A percentile compares a stretch with the other conserved stretches of the same genome.
Conservation (phyloP, 2,888 invertebrate genomes). For the Cotesia congregata region DNA sequence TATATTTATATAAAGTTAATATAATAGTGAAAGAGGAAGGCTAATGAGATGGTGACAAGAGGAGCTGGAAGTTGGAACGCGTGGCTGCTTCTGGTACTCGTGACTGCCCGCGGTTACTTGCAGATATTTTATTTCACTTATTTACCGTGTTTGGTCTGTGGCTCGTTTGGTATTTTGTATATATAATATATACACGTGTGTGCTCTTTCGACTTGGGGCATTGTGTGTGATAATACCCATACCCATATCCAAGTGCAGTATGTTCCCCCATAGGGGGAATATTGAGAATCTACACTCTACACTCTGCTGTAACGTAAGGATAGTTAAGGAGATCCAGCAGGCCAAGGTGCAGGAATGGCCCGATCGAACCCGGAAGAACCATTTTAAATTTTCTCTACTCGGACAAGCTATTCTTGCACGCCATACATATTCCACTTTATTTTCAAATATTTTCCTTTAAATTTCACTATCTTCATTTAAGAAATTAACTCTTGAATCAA, state of each 20-base stretch:
- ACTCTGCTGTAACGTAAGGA: background rate
- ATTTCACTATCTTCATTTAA: background rate
- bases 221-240: slow-evolving; percentile 22
- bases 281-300: background rate
- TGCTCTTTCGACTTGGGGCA: slow-evolving; percentile 13
- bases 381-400: slow-evolving; percentile 31
- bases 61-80: slow-evolving; percentile 28
- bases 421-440: slow-evolving; percentile 29
- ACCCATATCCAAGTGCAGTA: slow-evolving; percentile 1
- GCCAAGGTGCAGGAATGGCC: slow-evolving; percentile 29
- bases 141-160: slow-evolving; percentile 5
- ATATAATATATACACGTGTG: slow-evolving; percentile 19
- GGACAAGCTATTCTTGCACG: slow-evolving; percentile 38
- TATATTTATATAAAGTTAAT: slow-evolving; percentile 17
- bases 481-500: no score
- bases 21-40: slow-evolving; percentile 32
- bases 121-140: slow-evolving; percentile 28
- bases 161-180: slow-evolving; percentile 21
- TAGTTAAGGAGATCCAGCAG: slow-evolving; percentile 3
- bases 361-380: slow-evolving; percentile 42
- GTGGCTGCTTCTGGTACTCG: slow-evolving; percentile 30
- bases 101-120: slow-evolving; percentile 21
- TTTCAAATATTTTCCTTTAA: slow-evolving; percentile 4
- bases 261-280: slow-evolving; percentile 14
- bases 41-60: slow-evolving; percentile 42